These are phyloP conservation scores for Arge pagana DNA, from an alignment of 2,888 invertebrate genomes.

Conservation along the genomic window DNA sequence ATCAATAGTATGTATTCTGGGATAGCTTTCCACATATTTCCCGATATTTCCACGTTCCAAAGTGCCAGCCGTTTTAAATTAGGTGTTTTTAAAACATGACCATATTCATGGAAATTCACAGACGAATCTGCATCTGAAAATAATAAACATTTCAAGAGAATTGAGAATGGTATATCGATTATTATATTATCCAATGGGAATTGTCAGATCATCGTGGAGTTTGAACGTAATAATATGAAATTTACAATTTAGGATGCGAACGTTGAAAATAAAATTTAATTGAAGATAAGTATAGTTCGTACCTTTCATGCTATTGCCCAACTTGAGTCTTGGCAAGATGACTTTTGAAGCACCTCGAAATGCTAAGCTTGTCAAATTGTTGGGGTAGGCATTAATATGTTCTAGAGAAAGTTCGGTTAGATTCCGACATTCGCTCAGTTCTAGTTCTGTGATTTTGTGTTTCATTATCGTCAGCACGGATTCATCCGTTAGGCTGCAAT, in stretches of 20 bases:
- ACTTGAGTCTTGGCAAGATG: constrained; percentile 54
- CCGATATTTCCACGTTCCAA: constrained; percentile 61
- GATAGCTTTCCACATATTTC: no score
- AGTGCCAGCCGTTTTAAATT: constrained; percentile 66
- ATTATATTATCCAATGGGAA: no score
- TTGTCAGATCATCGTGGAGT: no score
- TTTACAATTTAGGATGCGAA: no score
- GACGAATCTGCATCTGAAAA: constrained; percentile 31
- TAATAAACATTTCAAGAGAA: constrained; percentile 23
- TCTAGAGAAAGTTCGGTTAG: constrained; percentile 69
- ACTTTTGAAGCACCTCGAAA: constrained; percentile 72
- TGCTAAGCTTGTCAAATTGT: constrained; percentile 71
- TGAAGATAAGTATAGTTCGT: no score
- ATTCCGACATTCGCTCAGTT: constrained; percentile 74
- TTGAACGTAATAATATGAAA: no score
- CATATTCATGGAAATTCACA: constrained; percentile 53
- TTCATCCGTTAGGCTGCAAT: constrained; percentile 73
- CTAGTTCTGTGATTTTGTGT: constrained; percentile 76
- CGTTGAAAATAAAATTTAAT: no score
- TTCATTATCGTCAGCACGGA: constrained; percentile 72
- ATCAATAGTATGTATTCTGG: constrained; percentile 64
- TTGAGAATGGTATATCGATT: no score
- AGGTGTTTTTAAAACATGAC: constrained; percentile 65
- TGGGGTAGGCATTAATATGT: constrained; percentile 70
- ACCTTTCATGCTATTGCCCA: constrained; percentile 32